Base-by-base conservation (phyloP, 2,113 vertebrate genomes). In the Alligator sinensis region DNA sequence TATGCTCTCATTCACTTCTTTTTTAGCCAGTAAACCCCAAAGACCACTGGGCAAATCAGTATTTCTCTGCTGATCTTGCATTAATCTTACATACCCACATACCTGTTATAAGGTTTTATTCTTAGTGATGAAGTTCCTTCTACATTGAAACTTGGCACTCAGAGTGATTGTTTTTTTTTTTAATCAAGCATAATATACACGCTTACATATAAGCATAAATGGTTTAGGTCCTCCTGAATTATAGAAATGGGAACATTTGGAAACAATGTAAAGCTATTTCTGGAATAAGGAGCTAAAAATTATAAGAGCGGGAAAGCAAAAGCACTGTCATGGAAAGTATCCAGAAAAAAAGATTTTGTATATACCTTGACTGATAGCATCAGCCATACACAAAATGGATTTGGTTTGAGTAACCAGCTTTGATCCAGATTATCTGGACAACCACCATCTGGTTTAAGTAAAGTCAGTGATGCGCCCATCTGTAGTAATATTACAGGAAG, bases 341-440 rank as follows among this genome's bases (percentile, higher is more conserved):
- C 93, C 84, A 66, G 7, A 63, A 97, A 90, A 68, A 70, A 91
- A 89, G 27, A 90, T 76, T 89, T 87, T 89, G 78, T 83, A 34
- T 21, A 30, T 83, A 89, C 78, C 58, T 91, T 79, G 90, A 94
- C 88, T 66, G 72, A 81, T 94, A 95, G 66, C 82, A 88, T 80
- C 63, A 96, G 88, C 94, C 94, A 96, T 96, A 94, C 63, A 85
- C 47, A 96, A 97, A 95, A 96, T 92, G 92, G 95, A 96, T 97
- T 96, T 96, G 58, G 66, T 96, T 96, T 95, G 87, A 64, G 87
- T 96, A 96, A 97, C 92, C 75, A 94, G 93, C 85, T 96, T 97
- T 96, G 90, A 95, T 96, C 87, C 96, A 96, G 97, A 97, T 97
- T 97, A 97, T 95, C 95, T 93, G 89, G 95, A 97, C 93, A 92